Conservation (phyloP, 2,888 invertebrate genomes). For the Plebejus argus region DNA sequence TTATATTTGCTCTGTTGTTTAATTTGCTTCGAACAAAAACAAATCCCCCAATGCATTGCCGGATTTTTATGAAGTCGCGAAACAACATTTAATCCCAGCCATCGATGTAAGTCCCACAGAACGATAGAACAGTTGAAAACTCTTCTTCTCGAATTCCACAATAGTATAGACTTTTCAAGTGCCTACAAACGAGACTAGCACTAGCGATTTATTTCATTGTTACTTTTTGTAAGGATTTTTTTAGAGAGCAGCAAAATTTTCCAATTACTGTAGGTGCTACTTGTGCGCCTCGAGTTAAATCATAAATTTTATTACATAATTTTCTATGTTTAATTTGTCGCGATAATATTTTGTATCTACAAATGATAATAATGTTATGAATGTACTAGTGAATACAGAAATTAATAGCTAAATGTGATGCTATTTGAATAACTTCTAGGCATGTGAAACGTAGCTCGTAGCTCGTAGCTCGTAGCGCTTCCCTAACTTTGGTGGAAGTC, state of each 20-base stretch:
- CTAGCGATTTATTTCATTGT: conserved; percentile 48
- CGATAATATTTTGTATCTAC: no score
- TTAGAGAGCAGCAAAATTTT: not conserved
- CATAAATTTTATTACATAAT: not conserved
- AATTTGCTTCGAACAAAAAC: not conserved
- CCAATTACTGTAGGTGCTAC: conserved; percentile 25
- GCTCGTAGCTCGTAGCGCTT: no score
- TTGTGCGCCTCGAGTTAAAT: not conserved
- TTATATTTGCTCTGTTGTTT: conserved; percentile 7
- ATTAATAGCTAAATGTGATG: not conserved
- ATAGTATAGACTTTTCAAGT: conserved; percentile 46
- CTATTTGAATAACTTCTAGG: not conserved
- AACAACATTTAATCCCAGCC: not conserved
- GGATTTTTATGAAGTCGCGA: not conserved
- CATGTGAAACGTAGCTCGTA: not conserved
- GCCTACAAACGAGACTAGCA: conserved; percentile 47
- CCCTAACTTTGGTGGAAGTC: no score
- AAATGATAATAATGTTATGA: no score
- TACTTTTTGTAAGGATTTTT: conserved; percentile 41
- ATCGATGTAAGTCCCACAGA: not conserved
- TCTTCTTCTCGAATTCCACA: not conserved
- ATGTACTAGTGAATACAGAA: not conserved
- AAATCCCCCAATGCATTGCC: not conserved
- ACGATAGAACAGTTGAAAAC: conserved; percentile 2
- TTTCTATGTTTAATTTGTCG: no score